Evolutionary conservation across 2,888 invertebrate genomes (phyloP).

Genomic region (Ormia ochracea): DNA sequence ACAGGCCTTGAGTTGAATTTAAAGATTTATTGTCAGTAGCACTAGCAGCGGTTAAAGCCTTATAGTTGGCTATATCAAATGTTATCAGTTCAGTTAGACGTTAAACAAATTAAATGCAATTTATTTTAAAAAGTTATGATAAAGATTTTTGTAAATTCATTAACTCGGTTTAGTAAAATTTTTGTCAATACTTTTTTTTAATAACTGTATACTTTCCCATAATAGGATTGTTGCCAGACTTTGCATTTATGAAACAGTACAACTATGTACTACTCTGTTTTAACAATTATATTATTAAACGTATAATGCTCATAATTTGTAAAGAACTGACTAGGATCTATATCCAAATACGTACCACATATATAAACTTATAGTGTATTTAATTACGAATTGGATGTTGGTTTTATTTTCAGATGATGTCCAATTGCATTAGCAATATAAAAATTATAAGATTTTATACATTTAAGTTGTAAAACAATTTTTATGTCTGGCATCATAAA

Average conservation of each 20-base stretch:
- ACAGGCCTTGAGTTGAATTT: slow-evolving; percentile 34
- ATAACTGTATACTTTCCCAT: no score
- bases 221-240: slow-evolving; percentile 13
- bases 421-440: no score
- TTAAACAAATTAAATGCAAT: not conserved
- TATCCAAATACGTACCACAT: no score
- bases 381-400: no score
- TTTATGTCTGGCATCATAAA: slow-evolving; percentile 16
- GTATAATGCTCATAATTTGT: no score
- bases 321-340: no score
- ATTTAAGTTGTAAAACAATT: no score
- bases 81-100: not conserved
- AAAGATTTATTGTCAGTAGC: slow-evolving; percentile 81
- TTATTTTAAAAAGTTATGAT: not conserved
- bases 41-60: slow-evolving; percentile 40
- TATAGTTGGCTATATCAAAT: slow-evolving; percentile 2
- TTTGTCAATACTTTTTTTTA: slow-evolving; percentile 17
- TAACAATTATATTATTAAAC: no score
- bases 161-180: not conserved
- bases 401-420: no score
- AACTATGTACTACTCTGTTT: not conserved
- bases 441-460: no score
- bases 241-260: not conserved
- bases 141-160: not conserved
- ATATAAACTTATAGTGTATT: no score